Percentiles rank a stretch among this genome's conserved stretches.
These are phyloP conservation scores for Metridium senile DNA, from an alignment of 92 coral and sea anemone species.

Conservation along the genomic window DNA sequence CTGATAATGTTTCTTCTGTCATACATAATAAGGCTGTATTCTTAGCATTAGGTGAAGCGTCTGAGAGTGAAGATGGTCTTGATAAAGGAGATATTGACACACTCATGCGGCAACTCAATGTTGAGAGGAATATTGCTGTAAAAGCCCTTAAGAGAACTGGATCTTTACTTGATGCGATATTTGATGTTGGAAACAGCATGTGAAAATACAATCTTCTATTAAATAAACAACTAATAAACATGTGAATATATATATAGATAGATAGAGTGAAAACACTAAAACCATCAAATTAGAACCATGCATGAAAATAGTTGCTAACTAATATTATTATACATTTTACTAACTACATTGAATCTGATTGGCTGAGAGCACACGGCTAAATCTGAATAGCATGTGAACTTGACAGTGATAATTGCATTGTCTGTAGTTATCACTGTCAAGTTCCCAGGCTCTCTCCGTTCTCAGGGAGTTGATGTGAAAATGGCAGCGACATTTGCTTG, in stretches of 20 bases:
- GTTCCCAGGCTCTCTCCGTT: no score
- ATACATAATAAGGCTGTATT: constrained; percentile 64
- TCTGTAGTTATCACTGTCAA: no score
- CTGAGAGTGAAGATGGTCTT: constrained; percentile 89
- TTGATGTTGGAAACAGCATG: constrained; percentile 80
- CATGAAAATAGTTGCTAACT: no score
- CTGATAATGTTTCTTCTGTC: constrained; percentile 46
- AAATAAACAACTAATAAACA: background rate
- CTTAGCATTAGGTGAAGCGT: constrained; percentile 88
- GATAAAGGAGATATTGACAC: constrained; percentile 73
- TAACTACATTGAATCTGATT: no score
- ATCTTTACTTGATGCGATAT: constrained; percentile 84
- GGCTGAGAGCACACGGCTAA: no score
- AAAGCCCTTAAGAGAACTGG: constrained; percentile 75
- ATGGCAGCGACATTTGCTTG: no score
- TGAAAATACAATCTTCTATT: background rate
- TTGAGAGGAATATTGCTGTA: constrained; percentile 86
- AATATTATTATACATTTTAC: no score
- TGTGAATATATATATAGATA: background rate
- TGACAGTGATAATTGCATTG: no score
- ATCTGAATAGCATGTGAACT: no score
- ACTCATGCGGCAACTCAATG: constrained; percentile 76
- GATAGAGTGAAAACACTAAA: background rate
- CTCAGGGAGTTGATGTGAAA: no score
- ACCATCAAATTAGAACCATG: no score